Base-by-base conservation (phyloP, 2,888 invertebrate genomes). In the Cartodere bifasciata region DNA sequence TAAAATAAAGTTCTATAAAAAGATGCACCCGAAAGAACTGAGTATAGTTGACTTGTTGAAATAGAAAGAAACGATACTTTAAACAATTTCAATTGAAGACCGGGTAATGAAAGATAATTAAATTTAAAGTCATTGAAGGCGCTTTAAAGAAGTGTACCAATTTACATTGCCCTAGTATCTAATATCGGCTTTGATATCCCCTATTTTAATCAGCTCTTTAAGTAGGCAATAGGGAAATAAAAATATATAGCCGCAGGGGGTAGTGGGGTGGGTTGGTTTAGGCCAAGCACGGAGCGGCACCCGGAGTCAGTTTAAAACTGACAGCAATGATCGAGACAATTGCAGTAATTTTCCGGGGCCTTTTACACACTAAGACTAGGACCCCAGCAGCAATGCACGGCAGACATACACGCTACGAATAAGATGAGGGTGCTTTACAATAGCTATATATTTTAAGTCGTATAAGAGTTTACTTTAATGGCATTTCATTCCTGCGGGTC, bases 171-270 rank as follows among this genome's bases (percentile, higher is more conserved):
- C 45, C 44, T 41, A 43, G 40, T 37, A 46, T 48, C 51, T 50
- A 55, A 56, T 53, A 53, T 55, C 49, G 56, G 51, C 52, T 53
- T 52, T 52, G 50, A 55, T 53, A 53, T 53, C 53, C 55, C 56
- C 53, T 47, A 49, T 56, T 58, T 59, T 59, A 59, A 59, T 59
- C 58, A 59, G 59, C 53, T 57, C 51, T 53, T 58, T 57, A 58
- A 59, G 58, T 59, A 58, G 57, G 54, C 59, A 55, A 58, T 50
- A 48, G 59, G 58, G 59, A 59, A 59, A 59, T 59, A 58, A 58
- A 58, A 58, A 59, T 59, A 59, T 56, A 56, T 56, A 51, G 53
- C 55, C 47, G 44, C 17, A 40, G 46, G 43, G 48, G 46, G 47
- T 10, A 6, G 24, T 24, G 9, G 9, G 9, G 24, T 9, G 7